Evolutionary conservation across 2,113 vertebrate genomes (phyloP).

Genomic region (Rhinolophus sinicus): DNA sequence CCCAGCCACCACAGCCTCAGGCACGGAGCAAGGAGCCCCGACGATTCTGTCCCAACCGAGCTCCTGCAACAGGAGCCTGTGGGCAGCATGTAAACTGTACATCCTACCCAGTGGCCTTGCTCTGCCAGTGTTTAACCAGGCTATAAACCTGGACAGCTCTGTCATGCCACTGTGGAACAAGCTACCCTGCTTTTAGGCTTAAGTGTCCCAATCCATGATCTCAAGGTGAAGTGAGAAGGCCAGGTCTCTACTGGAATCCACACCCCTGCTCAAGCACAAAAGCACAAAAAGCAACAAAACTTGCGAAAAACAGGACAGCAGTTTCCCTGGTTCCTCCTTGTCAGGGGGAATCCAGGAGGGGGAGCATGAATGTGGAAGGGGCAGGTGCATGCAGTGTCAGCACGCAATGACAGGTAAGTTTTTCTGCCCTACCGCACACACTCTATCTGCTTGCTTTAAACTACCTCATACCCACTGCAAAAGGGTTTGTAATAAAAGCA

Average conservation of each 20-base stretch:
- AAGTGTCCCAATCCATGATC: neutral
- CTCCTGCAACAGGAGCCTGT: neutral
- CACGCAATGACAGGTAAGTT: neutral
- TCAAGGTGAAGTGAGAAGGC: neutral
- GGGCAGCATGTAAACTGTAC: neutral
- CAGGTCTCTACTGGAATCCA: neutral
- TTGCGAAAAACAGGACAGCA: neutral
- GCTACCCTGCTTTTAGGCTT: neutral
- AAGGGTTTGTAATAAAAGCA: neutral
- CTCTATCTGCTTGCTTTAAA: too few species aligned
- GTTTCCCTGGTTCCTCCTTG: neutral
- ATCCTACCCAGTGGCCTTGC: neutral
- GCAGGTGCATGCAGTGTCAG: rapidly evolving
- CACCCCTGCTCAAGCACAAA: neutral
- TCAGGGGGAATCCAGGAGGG: neutral
- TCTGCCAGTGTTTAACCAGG: neutral
- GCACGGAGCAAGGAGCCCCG: too few species aligned
- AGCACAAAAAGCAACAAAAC: neutral
- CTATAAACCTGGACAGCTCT: neutral
- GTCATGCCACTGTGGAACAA: rapidly evolving
- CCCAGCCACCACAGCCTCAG: neutral
- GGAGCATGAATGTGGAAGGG: too few species aligned
- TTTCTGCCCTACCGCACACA: neutral
- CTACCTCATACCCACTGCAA: neutral
- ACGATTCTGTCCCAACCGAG: neutral